Base-by-base conservation (phyloP, 2,888 invertebrate genomes). In the Pseudolycoriella hygida region DNA sequence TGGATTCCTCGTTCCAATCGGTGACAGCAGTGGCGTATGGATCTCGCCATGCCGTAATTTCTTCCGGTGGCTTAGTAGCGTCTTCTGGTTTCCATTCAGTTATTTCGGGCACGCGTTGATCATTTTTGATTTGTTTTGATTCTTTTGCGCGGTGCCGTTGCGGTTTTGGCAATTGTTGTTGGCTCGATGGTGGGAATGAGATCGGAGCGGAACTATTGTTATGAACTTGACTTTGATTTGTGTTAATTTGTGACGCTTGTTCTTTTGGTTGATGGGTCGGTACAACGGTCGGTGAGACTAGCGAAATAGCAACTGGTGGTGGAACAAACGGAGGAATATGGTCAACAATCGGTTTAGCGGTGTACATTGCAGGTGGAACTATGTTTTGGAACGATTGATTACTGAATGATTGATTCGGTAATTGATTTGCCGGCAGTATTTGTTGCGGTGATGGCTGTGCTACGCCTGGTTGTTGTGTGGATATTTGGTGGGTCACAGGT, bases 391-490 rank as follows among this genome's bases (percentile, higher is more conserved):
- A 10, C 64, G 63, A 81, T 60, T 85, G 86, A 65, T 88, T 88
- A 46, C 86, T 87, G 63, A 82, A 88, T 40, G 86, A 87, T 65
- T 86, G 85, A 20, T 81, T 76, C 18, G 84, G 82, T 57, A 88
- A 86, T 46, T 72, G 62, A 46, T 65, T 59, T 19, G 56, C 47
- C 40, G 53, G 14, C 52, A 14, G 11, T 50, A 46, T 48, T 30
- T 47, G 40, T 63, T 64, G 30, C 55, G 63, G 51, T 42, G 51
- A 50, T 32, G 47, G 60, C 5, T 62, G 39, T 60, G 19, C 66
- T 64, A 34, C 67, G 65, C 52, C 72, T 72, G 39, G 66, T 67
- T 30, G 62, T 4, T 19, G 43, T n/a, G 50, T 60, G 10, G 62
- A 69, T 53, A 62, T 72, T 57, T 66, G 72, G 30, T 43, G 46